These are phyloP conservation scores for Eulemur rufifrons DNA, from an alignment of 2,113 vertebrate species.

Conservation along the genomic window DNA sequence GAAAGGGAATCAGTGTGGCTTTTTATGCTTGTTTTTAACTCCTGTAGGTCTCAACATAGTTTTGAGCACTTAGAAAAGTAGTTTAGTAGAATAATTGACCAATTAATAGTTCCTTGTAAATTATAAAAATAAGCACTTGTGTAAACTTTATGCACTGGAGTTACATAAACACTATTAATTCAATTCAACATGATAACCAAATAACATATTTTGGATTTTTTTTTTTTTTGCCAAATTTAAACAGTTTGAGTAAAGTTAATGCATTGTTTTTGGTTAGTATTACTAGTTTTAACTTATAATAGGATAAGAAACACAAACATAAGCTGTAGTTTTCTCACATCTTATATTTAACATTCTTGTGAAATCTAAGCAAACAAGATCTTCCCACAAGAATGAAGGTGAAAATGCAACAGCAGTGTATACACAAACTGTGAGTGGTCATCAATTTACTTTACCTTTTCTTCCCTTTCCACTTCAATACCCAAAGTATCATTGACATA, in stretches of 20 bases:
- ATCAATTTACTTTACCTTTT: not conserved
- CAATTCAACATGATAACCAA: not conserved
- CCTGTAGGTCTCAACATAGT: rapidly evolving
- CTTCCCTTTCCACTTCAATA: not conserved
- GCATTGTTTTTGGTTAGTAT: not conserved
- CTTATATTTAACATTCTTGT: not conserved
- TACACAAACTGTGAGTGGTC: not conserved
- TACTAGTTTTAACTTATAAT: not conserved
- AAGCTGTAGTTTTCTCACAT: not conserved
- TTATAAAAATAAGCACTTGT: not conserved
- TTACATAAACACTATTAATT: not conserved
- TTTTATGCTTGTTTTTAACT: not conserved
- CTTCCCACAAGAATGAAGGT: not conserved
- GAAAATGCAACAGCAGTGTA: not conserved
- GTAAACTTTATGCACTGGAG: not conserved
- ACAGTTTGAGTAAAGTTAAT: not conserved
- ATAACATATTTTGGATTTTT: not conserved
- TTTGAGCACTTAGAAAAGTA: not conserved
- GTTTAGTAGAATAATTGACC: not conserved
- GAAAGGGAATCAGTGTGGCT: not conserved
- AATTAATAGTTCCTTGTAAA: not conserved
- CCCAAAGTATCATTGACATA: not conserved
- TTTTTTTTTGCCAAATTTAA: not conserved
- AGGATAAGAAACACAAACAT: not conserved
- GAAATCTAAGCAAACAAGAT: not conserved